Evolutionary conservation across 2,888 invertebrate genomes (phyloP).

Genomic region (Thera britannica): DNA sequence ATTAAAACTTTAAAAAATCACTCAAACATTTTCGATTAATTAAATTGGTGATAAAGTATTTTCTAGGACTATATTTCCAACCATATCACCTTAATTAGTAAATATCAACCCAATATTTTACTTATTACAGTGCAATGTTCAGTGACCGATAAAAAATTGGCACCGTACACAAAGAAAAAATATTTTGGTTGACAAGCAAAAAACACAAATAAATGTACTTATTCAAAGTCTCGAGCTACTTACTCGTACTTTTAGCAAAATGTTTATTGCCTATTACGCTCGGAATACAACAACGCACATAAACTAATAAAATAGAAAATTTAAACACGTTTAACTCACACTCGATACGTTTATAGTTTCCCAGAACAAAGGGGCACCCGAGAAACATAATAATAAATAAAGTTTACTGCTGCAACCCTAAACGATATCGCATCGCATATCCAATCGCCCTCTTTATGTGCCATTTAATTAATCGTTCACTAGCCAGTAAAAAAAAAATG

Average conservation of each 20-base stretch:
- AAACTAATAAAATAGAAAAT: conserved; percentile 19
- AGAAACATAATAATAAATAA: conserved; percentile 42
- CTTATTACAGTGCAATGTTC: background rate
- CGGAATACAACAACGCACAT: conserved; percentile 1
- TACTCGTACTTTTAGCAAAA: conserved; percentile 5
- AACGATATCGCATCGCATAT: conserved; percentile 53
- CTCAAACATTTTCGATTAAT: too few species aligned
- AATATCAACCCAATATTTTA: too few species aligned
- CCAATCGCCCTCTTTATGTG: conserved; percentile 61
- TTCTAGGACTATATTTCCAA: too few species aligned
- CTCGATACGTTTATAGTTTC: conserved; percentile 31
- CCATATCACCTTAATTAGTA: too few species aligned
- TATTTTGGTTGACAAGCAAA: conserved; percentile 7
- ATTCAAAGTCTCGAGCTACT: background rate
- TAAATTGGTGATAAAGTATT: too few species aligned
- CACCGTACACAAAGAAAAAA: conserved; percentile 23
- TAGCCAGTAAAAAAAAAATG: conserved; percentile 57
- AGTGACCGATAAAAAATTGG: conserved; percentile 27
- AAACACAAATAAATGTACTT: conserved; percentile 2
- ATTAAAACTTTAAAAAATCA: too few species aligned
- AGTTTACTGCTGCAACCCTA: conserved; percentile 47
- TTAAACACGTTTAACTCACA: conserved; percentile 4
- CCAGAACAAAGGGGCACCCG: conserved; percentile 30
- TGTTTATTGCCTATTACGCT: conserved; percentile 11
- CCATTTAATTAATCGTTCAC: conserved; percentile 66